Percentiles rank a stretch among this genome's conserved stretches.
Evolutionary conservation across 2,113 vertebrate species (phyloP).

Genomic region (Bujurquina vittata): DNA sequence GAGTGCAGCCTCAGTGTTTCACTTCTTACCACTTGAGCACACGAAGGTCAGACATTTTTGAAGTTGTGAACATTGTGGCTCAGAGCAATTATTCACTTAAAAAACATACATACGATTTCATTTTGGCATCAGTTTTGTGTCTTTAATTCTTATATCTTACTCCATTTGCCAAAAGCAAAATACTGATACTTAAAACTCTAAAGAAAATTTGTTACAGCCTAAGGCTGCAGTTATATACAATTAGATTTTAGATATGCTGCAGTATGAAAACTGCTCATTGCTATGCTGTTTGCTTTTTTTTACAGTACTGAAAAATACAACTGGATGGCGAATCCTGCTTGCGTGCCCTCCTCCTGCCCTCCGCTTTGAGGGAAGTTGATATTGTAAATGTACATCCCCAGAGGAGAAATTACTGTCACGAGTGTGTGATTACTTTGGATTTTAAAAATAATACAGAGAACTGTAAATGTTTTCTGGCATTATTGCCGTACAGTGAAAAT

Average conservation of each 20-base stretch:
- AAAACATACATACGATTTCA: not conserved
- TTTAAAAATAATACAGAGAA: no score
- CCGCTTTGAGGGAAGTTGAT: not conserved
- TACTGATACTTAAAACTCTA: not conserved
- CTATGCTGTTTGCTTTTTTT: not conserved
- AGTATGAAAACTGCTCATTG: not conserved
- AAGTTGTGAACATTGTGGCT: not conserved
- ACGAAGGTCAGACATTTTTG: not conserved
- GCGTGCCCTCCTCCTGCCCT: no score
- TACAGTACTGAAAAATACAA: not conserved
- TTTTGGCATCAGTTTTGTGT: not conserved
- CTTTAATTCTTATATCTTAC: not conserved
- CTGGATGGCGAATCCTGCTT: no score
- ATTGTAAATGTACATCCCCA: not conserved
- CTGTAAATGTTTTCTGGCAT: rapidly evolving
- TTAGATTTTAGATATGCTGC: not conserved
- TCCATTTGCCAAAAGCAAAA: not conserved
- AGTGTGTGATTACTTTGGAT: not conserved
- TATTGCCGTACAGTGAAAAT: not conserved
- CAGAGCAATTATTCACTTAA: not conserved
- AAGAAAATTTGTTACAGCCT: not conserved
- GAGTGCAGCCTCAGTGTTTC: not conserved
- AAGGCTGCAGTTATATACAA: no score
- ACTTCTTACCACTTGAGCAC: not conserved
- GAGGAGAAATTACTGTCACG: not conserved